phyloP scores from a whole-genome alignment of 2,888 invertebrate genomes.

The Lingula anatina region DNA sequence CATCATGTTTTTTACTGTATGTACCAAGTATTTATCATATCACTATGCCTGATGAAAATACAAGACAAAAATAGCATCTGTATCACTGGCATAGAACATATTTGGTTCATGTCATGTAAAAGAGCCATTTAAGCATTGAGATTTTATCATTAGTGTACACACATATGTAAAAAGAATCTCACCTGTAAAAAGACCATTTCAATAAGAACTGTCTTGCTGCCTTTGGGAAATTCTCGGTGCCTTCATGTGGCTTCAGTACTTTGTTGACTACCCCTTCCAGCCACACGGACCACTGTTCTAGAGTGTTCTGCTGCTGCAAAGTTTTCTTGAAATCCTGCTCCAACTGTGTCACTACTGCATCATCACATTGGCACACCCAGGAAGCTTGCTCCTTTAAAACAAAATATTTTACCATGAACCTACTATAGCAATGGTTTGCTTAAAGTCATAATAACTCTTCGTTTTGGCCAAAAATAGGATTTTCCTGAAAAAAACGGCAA shows the following conservation, averaged over 20 bases:
- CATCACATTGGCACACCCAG: slow-evolving; percentile 96
- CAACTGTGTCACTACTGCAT: slow-evolving; percentile 74
- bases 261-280: slow-evolving; percentile 87
- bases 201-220: slow-evolving; percentile 77
- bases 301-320: slow-evolving; percentile 72
- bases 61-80: no score
- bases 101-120: no score
- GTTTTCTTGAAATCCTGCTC: slow-evolving; percentile 78
- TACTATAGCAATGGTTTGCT: neutral
- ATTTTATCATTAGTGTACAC: no score
- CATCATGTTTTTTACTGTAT: no score
- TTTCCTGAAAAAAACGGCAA: no score
- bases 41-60: no score
- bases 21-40: no score
- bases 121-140: no score
- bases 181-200: slow-evolving; percentile 98
- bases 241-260: slow-evolving; percentile 83
- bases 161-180: no score
- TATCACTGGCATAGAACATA: no score
- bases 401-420: neutral
- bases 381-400: slow-evolving; percentile 67
- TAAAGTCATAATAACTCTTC: no score
- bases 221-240: slow-evolving; percentile 52
- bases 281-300: slow-evolving; percentile 98
- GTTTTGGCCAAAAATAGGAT: no score